Conservation (phyloP, 2,888 invertebrate genomes). For the Neelides folsomi region DNA sequence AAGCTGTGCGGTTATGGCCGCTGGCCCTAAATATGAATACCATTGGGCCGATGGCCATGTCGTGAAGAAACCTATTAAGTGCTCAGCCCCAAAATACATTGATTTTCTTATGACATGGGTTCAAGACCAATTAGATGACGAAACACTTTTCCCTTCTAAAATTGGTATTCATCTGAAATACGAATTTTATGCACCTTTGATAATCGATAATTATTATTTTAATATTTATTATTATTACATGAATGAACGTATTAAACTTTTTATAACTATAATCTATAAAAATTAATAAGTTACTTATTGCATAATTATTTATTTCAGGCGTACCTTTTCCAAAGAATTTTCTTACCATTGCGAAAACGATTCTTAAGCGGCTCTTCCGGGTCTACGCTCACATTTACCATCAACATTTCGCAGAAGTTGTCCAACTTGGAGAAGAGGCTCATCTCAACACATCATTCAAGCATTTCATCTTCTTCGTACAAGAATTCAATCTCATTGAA, state of each 20-base stretch:
- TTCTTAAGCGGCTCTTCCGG: constrained; percentile 90
- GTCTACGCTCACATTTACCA: constrained; percentile 99
- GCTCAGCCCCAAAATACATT: constrained; percentile 94
- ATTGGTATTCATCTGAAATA: constrained; percentile 51
- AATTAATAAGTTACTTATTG: not conserved
- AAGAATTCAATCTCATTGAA: constrained; percentile 96
- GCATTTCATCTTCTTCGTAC: constrained; percentile 95
- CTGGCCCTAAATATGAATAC: constrained; percentile 98
- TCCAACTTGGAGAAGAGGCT: constrained; percentile 93
- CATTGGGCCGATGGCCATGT: constrained; percentile 99
- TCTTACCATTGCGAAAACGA: constrained; percentile 90
- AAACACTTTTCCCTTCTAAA: constrained; percentile 94
- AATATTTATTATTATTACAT: no score
- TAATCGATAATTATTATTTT: no score
- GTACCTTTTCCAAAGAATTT: constrained; percentile 98
- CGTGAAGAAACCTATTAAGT: constrained; percentile 93
- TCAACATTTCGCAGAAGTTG: constrained; percentile 96
- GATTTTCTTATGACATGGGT: constrained; percentile 51
- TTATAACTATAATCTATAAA: not conserved
- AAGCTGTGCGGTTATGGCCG: constrained; percentile 95
- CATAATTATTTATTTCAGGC: constrained; percentile 44
- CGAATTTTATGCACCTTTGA: no score
- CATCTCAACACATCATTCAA: constrained; percentile 99
- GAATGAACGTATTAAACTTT: no score
- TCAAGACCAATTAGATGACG: constrained; percentile 97